Evolutionary conservation across 2,888 invertebrate genomes (phyloP), one percentile per base, ranked within the genome.

Genomic region (Luperina testacea): DNA sequence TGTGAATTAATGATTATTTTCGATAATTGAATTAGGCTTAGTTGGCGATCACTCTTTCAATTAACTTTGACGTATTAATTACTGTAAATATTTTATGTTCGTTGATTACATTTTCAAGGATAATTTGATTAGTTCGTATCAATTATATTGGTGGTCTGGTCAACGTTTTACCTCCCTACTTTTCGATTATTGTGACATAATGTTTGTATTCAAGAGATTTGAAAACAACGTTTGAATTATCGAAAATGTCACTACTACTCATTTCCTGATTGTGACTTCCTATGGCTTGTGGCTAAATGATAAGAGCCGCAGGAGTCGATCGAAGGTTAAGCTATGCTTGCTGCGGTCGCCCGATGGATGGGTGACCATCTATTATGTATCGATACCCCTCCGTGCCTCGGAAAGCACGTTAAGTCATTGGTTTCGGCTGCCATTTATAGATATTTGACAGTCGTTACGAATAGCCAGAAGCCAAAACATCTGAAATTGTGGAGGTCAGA

Each of bases 51-150:
- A 53, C 64, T 79, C 45, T 70, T 59, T 38, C 38, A 83, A 79
- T 71, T 83, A 83, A 83, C 24, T 45, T 38, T 70, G 59, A 61
- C 27, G n/a, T 15, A 82, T 70, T 51, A 11, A 67, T 83, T 65
- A 45, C 13, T 53, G 57, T 24, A 20, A 65, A 65, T 70, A 77
- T 78, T 42, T 38, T 15, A 38, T 27, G n/a, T 59, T 53, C 24
- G 11, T 45, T 70, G 32, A 51, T 70, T 24, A 78, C 42, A 59
- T 70, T 83, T 45, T 45, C 15, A 57, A 17, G 15, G 64, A 65
- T 71, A 67, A 71, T 83, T 53, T 61, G 38, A 81, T 71, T 78
- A 48, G 24, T 78, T 61, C 2, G 24, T 53, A 53, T 53, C 32
- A 78, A 65, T 78, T 70, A 81, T 6, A 27, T 38, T 3, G 17